phyloP scores from a whole-genome alignment of 2,888 invertebrate species.

The Drosophila rellima region DNA sequence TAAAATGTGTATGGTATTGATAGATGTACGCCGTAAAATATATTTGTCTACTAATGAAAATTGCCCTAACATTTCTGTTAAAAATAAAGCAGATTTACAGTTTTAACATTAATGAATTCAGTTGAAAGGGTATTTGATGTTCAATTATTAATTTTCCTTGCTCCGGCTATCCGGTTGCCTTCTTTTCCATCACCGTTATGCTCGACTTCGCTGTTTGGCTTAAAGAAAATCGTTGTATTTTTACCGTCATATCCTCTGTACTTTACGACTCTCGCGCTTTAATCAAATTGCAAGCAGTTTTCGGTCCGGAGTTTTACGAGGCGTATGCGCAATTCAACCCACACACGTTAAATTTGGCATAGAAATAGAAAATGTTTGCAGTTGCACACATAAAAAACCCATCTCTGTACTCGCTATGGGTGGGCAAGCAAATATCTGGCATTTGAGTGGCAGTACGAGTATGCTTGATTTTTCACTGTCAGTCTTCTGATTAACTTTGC shows the following conservation, averaged over 20 bases:
- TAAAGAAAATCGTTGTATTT: constrained; percentile 56
- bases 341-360: constrained; percentile 46
- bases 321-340: constrained; percentile 62
- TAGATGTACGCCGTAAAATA: neutral
- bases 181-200: constrained; percentile 15
- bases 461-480: constrained; percentile 46
- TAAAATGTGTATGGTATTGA: neutral
- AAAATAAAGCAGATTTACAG: neutral
- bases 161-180: neutral
- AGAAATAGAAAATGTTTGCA: constrained; percentile 37
- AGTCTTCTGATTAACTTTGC: constrained; percentile 59
- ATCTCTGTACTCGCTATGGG: neutral
- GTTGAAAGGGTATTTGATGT: constrained; percentile 2
- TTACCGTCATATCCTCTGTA: constrained; percentile 36
- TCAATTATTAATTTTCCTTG: neutral
- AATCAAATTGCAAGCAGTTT: constrained; percentile 63
- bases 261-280: constrained; percentile 56
- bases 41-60: neutral
- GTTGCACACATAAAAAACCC: constrained; percentile 9
- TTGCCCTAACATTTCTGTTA: neutral
- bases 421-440: neutral
- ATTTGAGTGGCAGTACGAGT: neutral
- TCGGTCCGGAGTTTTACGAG: constrained; percentile 39
- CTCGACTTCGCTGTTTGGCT: constrained; percentile 44
- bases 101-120: neutral